Conservation (phyloP, 2,113 vertebrate genomes). For the Hemicordylus capensis region DNA sequence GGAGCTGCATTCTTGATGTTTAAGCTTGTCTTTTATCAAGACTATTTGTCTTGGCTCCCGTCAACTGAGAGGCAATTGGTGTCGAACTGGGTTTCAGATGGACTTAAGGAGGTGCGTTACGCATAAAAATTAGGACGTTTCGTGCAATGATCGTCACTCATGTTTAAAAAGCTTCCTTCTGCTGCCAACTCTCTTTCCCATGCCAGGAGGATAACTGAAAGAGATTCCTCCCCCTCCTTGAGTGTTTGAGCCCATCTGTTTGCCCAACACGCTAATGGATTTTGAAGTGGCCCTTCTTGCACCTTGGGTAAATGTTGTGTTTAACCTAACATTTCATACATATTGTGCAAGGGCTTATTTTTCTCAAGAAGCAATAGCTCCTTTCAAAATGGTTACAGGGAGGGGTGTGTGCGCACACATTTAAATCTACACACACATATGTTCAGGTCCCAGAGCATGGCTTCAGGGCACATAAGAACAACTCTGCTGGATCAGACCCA, state of each 20-base stretch:
- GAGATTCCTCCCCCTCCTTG: neutral
- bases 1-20: neutral
- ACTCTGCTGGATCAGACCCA: no score
- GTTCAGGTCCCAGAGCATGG: no score
- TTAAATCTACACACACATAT: no score
- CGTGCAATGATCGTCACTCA: neutral
- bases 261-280: conserved; percentile 63
- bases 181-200: neutral
- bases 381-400: conserved; percentile 17
- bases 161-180: neutral
- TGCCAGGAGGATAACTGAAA: neutral
- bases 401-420: neutral
- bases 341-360: conserved; percentile 58
- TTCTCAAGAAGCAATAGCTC: conserved; percentile 48
- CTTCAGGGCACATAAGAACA: no score
- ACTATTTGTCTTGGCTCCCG: conserved; percentile 29
- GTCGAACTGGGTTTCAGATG: neutral
- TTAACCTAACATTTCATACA: conserved; percentile 43
- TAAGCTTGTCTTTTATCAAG: neutral
- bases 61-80: neutral
- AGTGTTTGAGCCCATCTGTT: conserved; percentile 55
- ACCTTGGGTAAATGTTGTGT: conserved; percentile 56
- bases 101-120: neutral
- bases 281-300: conserved; percentile 67
- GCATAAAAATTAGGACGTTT: neutral